Evolutionary conservation across 2,888 invertebrate genomes (phyloP), one percentile per base, ranked within the genome.

Genomic region (Argyresthia albistria): DNA sequence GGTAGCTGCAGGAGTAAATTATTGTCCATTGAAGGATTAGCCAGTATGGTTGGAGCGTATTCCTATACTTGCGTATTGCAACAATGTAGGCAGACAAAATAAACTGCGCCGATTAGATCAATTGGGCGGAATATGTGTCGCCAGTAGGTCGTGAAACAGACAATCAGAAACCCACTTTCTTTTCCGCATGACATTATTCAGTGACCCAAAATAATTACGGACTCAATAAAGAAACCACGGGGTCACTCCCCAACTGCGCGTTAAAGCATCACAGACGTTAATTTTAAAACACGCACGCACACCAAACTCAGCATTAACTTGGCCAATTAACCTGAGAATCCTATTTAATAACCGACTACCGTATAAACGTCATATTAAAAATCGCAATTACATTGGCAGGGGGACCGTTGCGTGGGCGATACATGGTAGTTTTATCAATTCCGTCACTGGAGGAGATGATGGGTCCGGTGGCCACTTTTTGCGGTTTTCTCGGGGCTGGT

Each of bases 301-400:
- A 36, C 65, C 62, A 64, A 66, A 69, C 67, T 70, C 63, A 69
- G 67, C 69, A 67, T 70, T 73, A 76, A 74, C 65, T 68, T 73
- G 70, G 65, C 69, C 74, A 79, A 79, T 79, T 80, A 79, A 74
- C 70, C 67, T 66, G 68, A 63, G 75, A 76, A 73, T 77, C 75
- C 78, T 76, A 76, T 75, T 80, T 78, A 79, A 77, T 79, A 80
- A 79, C 73, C 68, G 74, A 78, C 79, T 76, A 77, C 76, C 76
- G 77, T 78, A 76, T 78, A 80, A 80, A 79, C 66, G 73, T 69
- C 66, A 66, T 72, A 77, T 80, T 80, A 76, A 79, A 72, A 74
- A 50, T 53, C 47, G 53, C 50, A 55, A 53, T 55, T 53, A 50
- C 50, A 35, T 7, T 14, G 67, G 67, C 70, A 69, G 69, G 72